Evolutionary conservation across 2,113 vertebrate species (phyloP).

Genomic region (Brachionichthys hirsutus): DNA sequence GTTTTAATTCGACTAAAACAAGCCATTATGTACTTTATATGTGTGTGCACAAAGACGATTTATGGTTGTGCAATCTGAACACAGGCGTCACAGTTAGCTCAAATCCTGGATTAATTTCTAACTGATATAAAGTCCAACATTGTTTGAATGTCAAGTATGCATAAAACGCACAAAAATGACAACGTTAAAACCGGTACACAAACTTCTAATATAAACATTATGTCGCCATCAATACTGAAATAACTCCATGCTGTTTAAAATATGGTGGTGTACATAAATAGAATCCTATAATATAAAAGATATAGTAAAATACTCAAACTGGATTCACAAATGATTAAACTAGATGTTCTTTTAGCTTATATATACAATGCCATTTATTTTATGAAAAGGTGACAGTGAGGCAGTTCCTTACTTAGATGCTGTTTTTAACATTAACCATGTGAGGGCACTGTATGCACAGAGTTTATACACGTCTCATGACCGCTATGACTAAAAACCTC

Average conservation of each 20-base stretch:
- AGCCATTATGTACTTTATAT: not conserved
- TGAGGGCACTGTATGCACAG: constrained; percentile 66
- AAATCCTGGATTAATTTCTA: too few relatives aligned
- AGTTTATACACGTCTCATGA: constrained; percentile 18
- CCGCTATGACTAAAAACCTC: constrained; percentile 15
- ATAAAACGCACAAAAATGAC: not conserved
- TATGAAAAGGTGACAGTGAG: not conserved
- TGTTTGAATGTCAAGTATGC: not conserved
- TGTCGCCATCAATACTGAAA: not conserved
- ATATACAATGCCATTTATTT: not conserved
- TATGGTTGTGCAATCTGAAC: too few relatives aligned
- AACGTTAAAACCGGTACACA: too few relatives aligned
- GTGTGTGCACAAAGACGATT: not conserved
- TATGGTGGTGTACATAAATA: not conserved
- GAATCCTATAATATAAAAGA: too few relatives aligned
- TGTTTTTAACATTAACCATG: constrained; percentile 57
- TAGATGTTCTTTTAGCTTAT: not conserved
- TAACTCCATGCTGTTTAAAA: not conserved
- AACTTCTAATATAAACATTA: not conserved
- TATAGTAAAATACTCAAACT: too few relatives aligned
- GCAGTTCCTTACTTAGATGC: constrained; percentile 18
- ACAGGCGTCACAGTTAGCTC: too few relatives aligned
- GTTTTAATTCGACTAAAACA: not conserved
- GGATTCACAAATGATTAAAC: not conserved
- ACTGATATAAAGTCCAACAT: too few relatives aligned